Evolutionary conservation across 2,113 vertebrate genomes (phyloP), one percentile per base, ranked within the genome.

Genomic region (Vulpes vulpes): DNA sequence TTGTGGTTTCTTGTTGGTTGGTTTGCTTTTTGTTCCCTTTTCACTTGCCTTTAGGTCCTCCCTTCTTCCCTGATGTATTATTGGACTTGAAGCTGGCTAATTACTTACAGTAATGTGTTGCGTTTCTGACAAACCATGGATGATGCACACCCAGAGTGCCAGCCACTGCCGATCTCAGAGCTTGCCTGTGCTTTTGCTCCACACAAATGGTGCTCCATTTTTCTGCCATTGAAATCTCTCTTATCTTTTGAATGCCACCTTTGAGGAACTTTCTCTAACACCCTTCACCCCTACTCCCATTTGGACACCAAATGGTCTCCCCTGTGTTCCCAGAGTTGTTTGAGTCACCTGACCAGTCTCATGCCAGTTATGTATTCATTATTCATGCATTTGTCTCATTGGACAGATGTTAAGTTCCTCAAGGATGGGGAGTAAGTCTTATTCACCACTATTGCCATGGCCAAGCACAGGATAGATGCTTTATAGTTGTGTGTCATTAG

Each of bases 321-420:
- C 62, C 27, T 25, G n/a, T 57, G 55, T 91, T 82, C 16, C 73
- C 59, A 91, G 35, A 89, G n/a, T 32, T 67, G 27, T 51, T 83
- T 83, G 38, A 19, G 65, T 91, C 59, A 80, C 60, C 92, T 86
- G 73, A n/a, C 43, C 59, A 16, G 11, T 78, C 12, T 15, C 69
- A 22, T 86, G 60, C 23, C 86, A 49, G 35, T 23, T 95, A 43
- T 55, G 35, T 96, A 23, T 89, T 94, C 55, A 90, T 94, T 89
- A 79, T 35, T 84, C 59, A 88, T 30, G 12, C 30, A 5, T 62
- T 74, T 86, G 30, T 95, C 32, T 95, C 71, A 64, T 15, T 57
- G 51, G 25, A 60, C 78, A 82, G 53, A 49, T 86, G 62, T n/a
- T 60, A 69, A 35, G 57, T 76, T 91, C 82, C 51, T 38, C 64